phyloP scores from a whole-genome alignment of 2,113 vertebrate genomes.

The Vulpes ferrilata region DNA sequence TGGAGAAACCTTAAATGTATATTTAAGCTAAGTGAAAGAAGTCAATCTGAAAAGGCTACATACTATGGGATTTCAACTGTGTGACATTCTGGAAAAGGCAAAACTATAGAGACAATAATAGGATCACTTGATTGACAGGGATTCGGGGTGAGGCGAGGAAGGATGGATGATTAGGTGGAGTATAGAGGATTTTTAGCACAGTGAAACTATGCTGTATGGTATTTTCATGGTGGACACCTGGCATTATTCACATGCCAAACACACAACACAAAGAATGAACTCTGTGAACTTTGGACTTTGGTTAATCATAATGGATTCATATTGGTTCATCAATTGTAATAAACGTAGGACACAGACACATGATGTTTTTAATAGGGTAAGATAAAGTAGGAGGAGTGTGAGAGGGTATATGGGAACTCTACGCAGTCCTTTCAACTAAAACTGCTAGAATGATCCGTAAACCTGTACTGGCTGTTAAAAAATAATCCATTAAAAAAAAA shows the following conservation, averaged over 20 bases:
- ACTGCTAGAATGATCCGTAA: not conserved
- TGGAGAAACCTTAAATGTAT: not conserved
- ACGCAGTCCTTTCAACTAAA: not conserved
- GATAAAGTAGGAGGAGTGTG: fast-evolving
- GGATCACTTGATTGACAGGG: not conserved
- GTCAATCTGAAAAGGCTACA: not conserved
- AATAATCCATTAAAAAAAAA: not conserved
- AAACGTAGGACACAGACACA: not conserved
- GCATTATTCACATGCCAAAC: not conserved
- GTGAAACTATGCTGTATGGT: not conserved
- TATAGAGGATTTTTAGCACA: not conserved
- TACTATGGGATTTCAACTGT: not conserved
- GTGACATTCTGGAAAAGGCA: not conserved
- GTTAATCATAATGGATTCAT: not conserved
- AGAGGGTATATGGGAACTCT: not conserved
- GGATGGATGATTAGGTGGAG: not conserved
- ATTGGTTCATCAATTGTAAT: not conserved
- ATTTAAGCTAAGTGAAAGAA: not conserved
- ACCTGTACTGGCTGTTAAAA: not conserved
- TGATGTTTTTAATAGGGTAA: not conserved
- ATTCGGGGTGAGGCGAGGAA: not conserved
- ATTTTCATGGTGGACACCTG: not conserved
- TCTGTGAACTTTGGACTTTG: not conserved
- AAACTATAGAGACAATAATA: not conserved
- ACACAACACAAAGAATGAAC: not conserved